Conservation (phyloP, 2,113 vertebrate genomes). For the Amphiprion percula region DNA sequence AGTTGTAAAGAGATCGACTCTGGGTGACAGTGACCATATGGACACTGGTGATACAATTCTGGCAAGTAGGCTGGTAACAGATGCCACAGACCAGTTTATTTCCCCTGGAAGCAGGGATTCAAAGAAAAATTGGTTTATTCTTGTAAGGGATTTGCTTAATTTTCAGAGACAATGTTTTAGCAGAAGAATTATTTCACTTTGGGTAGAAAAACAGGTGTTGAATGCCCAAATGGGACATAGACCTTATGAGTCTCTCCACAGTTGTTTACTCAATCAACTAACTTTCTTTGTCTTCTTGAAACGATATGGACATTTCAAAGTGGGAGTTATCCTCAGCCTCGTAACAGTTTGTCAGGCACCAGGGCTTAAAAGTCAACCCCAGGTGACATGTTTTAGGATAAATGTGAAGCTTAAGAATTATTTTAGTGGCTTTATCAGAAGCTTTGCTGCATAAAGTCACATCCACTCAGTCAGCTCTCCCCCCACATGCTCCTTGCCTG, state of each 20-base stretch:
- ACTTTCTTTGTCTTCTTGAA: constrained; percentile 54
- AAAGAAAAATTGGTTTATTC: constrained; percentile 66
- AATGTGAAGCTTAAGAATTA: constrained; percentile 47
- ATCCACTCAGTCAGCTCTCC: too few relatives aligned
- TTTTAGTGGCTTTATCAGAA: too few relatives aligned
- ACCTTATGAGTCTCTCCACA: constrained; percentile 40
- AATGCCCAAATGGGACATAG: constrained; percentile 44
- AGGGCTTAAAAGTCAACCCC: too few relatives aligned
- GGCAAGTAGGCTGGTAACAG: constrained; percentile 70
- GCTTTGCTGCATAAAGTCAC: too few relatives aligned
- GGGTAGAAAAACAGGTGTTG: constrained; percentile 64
- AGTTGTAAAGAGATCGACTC: constrained; percentile 64
- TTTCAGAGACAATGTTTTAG: constrained; percentile 58
- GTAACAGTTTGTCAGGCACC: constrained; percentile 39
- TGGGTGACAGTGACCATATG: constrained; percentile 76
- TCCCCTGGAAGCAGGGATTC: constrained; percentile 54
- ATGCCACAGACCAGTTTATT: constrained; percentile 74
- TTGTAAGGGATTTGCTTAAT: constrained; percentile 57
- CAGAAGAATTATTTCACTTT: constrained; percentile 38
- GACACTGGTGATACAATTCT: constrained; percentile 66
- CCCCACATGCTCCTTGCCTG: too few relatives aligned
- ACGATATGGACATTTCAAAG: constrained; percentile 48
- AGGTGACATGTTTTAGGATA: constrained; percentile 55
- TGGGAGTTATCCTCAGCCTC: constrained; percentile 23
- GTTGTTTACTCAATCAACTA: constrained; percentile 59